These are phyloP conservation scores for Epizoanthus illoricatus DNA, from an alignment of 92 coral and sea anemone species.

Conservation along the genomic window DNA sequence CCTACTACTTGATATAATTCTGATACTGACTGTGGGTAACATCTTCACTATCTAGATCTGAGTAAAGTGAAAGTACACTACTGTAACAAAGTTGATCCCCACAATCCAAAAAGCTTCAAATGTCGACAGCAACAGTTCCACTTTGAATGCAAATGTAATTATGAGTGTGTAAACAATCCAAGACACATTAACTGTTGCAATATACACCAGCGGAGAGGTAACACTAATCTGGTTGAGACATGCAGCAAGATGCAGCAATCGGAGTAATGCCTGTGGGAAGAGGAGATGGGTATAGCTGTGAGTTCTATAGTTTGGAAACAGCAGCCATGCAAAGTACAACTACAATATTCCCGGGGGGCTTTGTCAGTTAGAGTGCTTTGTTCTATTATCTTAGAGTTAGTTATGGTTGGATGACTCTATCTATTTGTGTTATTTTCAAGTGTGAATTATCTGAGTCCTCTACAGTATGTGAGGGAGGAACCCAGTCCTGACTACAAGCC, in stretches of 20 bases:
- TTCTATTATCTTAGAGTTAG: too few species aligned
- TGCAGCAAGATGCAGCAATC: not conserved
- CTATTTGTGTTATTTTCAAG: too few species aligned
- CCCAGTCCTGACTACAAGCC: too few species aligned
- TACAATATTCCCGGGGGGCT: too few species aligned
- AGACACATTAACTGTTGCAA: constrained; percentile 16
- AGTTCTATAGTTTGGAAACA: not conserved
- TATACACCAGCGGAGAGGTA: constrained; percentile 13
- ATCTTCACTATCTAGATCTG: not conserved
- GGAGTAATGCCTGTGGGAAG: constrained; percentile 19
- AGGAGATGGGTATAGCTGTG: not conserved
- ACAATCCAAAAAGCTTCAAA: constrained; percentile 27
- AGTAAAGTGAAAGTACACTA: not conserved
- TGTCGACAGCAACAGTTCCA: constrained; percentile 12
- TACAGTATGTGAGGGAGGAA: too few species aligned
- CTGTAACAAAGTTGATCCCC: not conserved
- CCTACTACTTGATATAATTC: too few species aligned
- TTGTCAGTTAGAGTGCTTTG: too few species aligned
- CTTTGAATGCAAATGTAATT: constrained; percentile 1
- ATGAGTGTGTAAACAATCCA: constrained; percentile 21
- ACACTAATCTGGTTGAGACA: constrained; percentile 1
- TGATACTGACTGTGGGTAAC: too few species aligned
- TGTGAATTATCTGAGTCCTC: too few species aligned
- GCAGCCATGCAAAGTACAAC: not conserved
- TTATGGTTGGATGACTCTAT: too few species aligned